Percentiles rank a stretch among this genome's conserved stretches.
These are phyloP conservation scores for Andrena hattorfiana DNA, from an alignment of 2,888 invertebrate genomes.

Conservation along the genomic window DNA sequence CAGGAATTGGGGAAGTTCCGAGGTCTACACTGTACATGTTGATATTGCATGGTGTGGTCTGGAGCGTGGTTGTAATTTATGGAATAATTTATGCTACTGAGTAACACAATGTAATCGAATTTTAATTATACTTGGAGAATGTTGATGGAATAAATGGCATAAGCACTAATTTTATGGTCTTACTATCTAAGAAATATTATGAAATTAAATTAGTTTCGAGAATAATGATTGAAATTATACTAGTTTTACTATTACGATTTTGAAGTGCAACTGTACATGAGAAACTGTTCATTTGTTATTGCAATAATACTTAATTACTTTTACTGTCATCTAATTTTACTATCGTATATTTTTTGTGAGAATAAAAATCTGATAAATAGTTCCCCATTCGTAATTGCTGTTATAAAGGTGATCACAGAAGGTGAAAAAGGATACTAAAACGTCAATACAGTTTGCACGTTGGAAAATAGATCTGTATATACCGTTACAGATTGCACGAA, in stretches of 20 bases:
- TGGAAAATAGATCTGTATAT: background rate
- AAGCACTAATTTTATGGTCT: too few species aligned
- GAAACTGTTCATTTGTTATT: background rate
- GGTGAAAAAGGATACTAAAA: background rate
- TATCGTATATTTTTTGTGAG: background rate
- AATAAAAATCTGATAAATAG: too few species aligned
- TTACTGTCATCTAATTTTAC: background rate
- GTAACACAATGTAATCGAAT: too few species aligned
- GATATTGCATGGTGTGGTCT: too few species aligned
- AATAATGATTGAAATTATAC: background rate
- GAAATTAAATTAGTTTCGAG: background rate
- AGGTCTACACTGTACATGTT: too few species aligned
- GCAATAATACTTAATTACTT: background rate
- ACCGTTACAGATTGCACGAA: slow-evolving; percentile 3
- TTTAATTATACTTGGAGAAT: too few species aligned
- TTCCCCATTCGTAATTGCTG: background rate
- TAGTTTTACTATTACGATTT: background rate
- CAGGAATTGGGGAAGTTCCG: too few species aligned
- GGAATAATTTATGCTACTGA: too few species aligned
- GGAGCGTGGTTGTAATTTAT: too few species aligned
- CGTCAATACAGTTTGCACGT: background rate
- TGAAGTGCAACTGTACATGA: too few species aligned
- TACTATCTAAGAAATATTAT: background rate
- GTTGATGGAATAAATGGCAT: too few species aligned
- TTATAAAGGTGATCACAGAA: background rate